A percentile compares a stretch with the other conserved stretches of the same genome.
Evolutionary conservation across 1,140 invertebrate species (phyloP).

Genomic region (Drosophila cardini): DNA sequence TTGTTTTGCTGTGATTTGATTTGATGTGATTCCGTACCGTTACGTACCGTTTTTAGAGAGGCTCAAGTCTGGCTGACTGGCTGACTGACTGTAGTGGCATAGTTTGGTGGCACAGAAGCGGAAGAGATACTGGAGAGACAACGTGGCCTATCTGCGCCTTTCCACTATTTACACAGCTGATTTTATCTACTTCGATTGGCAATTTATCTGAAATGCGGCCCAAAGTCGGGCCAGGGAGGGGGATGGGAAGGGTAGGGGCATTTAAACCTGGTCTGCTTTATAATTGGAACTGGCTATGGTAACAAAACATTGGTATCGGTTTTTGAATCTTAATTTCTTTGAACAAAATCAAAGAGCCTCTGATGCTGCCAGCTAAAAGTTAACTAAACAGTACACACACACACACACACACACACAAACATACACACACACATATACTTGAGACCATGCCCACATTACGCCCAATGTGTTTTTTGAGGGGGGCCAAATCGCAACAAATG

Average conservation of each 20-base stretch:
- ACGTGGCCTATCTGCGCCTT: conserved; percentile 68
- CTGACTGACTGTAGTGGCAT: neutral
- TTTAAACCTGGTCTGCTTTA: conserved; percentile 27
- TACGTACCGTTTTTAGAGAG: neutral
- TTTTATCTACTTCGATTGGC: conserved; percentile 82
- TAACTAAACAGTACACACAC: conserved; percentile 54
- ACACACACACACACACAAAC: neutral
- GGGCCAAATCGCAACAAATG: conserved; percentile 71
- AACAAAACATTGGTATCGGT: conserved; percentile 60
- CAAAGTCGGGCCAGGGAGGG: conserved; percentile 17
- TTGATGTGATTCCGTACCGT: conserved; percentile 36
- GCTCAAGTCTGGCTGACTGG: neutral
- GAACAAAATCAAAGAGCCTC: conserved; percentile 52
- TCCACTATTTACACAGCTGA: conserved; percentile 79
- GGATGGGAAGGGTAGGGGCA: neutral
- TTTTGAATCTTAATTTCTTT: conserved; percentile 82
- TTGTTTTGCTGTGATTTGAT: conserved; percentile 22
- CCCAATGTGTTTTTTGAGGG: conserved; percentile 18
- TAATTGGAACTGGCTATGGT: conserved; percentile 56
- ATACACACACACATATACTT: neutral
- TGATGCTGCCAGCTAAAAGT: conserved; percentile 60
- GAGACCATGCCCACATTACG: neutral
- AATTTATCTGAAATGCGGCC: conserved; percentile 73
- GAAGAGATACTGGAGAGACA: neutral
- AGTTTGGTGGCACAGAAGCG: conserved; percentile 2